Base-by-base conservation (phyloP, 2,113 vertebrate genomes). In the Oxyruncus cristatus region DNA sequence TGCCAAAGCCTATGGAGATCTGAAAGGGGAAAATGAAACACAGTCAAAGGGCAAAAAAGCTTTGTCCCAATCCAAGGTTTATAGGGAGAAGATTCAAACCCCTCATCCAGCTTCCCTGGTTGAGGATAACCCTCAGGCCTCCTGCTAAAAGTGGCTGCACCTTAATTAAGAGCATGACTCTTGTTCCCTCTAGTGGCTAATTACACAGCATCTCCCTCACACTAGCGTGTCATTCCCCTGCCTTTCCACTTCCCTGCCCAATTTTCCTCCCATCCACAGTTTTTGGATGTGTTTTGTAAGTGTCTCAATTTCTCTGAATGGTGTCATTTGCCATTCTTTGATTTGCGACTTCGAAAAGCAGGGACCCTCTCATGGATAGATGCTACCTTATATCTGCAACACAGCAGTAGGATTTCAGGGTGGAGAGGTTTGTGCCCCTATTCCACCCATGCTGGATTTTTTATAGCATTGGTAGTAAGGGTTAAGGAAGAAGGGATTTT, bases 121-220 rank as follows among this genome's bases (percentile, higher is more conserved):
- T 39, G 56, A 33, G 62, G 92, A 27, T 66, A 33, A 39, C 20
- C 41, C 63, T 63, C 65, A 19, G 19, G 6, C 5, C 56, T 17
- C 1, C 44, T 66, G 92, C 83, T 85, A 4, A 35, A 61, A 92
- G 59, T 33, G 53, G 16, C 77, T 89, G 80, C 52, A 50, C 76
- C 86, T 95, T 90, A 67, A 95, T 94, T 84, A 92, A 90, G 87
- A 96, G 84, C 91, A 85, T 79, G 88, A 58, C 93, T 96, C 94
- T 90, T 97, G 82, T 95, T 96, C 96, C 93, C 96, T 79, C 89
- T 97, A 87, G 86, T 87, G 87, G 96, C 77, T 97, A 71, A 94
- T 95, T 73, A 70, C 62, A 19, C 74, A 19, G 75, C n/a, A 20
- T 56, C 75, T 52, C 12, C n/a, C 89, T 82, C 67, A 80, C 86